These are phyloP conservation scores for Oscarella lobularis DNA, from an alignment of 37 sponge, comb jelly and placozoan species.

Conservation along the genomic window DNA sequence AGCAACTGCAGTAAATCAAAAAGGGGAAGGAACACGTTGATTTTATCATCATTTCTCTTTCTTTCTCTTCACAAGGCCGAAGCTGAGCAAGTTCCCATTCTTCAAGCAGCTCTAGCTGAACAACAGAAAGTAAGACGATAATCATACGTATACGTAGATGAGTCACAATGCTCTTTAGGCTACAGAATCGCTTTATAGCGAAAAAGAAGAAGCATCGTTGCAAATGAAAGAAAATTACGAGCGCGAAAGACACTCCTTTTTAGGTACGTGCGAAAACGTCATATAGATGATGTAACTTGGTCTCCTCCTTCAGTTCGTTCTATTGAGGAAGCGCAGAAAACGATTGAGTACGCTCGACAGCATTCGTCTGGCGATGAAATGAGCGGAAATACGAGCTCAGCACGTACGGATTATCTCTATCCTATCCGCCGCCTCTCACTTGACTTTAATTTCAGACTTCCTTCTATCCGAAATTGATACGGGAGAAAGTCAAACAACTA, in stretches of 20 bases:
- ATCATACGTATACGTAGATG: background rate
- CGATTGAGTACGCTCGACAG: background rate
- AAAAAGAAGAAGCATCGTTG: background rate
- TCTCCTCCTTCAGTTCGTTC: background rate
- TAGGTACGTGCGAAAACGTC: background rate
- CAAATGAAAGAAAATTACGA: background rate
- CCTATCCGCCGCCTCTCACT: too few relatives aligned
- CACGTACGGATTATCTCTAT: too few relatives aligned
- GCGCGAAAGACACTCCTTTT: background rate
- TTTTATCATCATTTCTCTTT: too few relatives aligned
- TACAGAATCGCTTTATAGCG: background rate
- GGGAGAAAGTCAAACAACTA: too few relatives aligned
- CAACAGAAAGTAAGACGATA: slow-evolving; percentile 1
- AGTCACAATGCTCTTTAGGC: background rate
- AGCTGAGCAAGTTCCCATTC: background rate
- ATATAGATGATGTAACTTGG: background rate
- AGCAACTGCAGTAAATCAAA: too few relatives aligned
- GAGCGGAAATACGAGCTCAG: too few relatives aligned
- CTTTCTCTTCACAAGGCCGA: background rate
- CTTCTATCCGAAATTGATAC: too few relatives aligned
- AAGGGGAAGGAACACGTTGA: too few relatives aligned
- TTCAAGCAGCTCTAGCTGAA: slow-evolving; percentile 9
- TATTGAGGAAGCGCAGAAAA: background rate
- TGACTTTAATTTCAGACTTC: too few relatives aligned
- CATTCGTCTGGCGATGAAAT: too few relatives aligned